Evolutionary conservation across 2,113 vertebrate species (phyloP), one percentile per base, ranked within the genome.

Genomic region (Nycticebus coucang): DNA sequence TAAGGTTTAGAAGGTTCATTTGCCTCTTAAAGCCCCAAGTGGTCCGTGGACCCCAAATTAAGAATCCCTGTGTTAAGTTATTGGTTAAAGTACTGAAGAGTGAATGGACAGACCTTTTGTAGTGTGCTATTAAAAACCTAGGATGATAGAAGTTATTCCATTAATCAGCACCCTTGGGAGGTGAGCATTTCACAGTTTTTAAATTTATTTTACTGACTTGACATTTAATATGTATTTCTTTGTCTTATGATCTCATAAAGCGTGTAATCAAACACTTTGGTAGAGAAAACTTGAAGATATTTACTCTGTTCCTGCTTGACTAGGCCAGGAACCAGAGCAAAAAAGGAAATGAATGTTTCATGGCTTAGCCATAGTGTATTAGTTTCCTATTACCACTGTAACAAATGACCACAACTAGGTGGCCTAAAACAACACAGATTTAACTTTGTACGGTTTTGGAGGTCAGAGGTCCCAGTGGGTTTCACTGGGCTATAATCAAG

Each of bases 181-280:
- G 21, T 19, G 35, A 30, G 7, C 50, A 17, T 82, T 41, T 85
- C 37, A 68, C 30, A 10, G 53, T 66, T 89, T 41, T 88, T 68
- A 81, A 37, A 69, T 86, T 95, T 41, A 79, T 33, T 92, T 69
- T 33, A n/a, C 69, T 87, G 71, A 35, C 60, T 84, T 84, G 72
- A 74, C 19, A 22, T 89, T 77, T 82, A 77, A 62, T 18, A 28
- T 60, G 11, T 60, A 3, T 80, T 68, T 74, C 45, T 93, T 82
- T 83, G n/a, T 71, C 15, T 82, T 95, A 71, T 7, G 33, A 75
- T 19, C 59, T 33, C 33, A 15, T 89, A 77, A 89, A 81, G 69
- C 35, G 69, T 5, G 35, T 30, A 50, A 94, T 83, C 66, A 80
- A 55, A 53, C 78, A 28, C 12, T 85, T 93, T 89, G 79, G 19